A percentile compares a stretch with the other conserved stretches of the same genome.
phyloP scores from a whole-genome alignment of 2,113 vertebrate species.

The Taurulus bubalis region DNA sequence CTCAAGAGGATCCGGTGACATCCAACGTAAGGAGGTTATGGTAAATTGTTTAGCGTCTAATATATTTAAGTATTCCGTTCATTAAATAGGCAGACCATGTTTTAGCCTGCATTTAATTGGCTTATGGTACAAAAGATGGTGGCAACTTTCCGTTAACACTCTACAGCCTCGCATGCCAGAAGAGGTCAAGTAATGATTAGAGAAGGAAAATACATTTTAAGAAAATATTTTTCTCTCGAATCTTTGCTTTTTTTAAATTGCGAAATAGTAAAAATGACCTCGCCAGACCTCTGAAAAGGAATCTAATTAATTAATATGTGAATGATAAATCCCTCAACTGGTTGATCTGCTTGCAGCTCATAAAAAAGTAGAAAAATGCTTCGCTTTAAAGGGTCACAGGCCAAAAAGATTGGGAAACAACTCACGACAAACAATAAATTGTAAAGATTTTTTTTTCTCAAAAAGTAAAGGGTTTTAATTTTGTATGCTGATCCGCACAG shows the following conservation, averaged over 20 bases:
- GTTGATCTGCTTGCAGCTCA: background rate
- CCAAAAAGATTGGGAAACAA: background rate
- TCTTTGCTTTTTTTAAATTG: too few relatives aligned
- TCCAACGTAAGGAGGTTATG: background rate
- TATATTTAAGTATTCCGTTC: background rate
- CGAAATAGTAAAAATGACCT: background rate
- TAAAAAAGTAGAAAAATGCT: background rate
- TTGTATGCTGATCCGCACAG: background rate
- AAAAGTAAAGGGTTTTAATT: too few relatives aligned
- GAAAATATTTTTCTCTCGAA: background rate
- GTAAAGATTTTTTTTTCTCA: background rate
- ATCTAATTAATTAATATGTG: background rate
- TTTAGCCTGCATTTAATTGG: background rate
- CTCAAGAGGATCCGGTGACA: constrained; percentile 4
- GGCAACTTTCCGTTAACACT: background rate
- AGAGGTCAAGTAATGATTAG: background rate
- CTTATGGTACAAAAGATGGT: background rate
- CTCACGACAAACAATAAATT: background rate
- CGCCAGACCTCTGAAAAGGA: background rate
- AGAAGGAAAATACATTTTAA: background rate
- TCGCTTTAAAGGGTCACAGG: background rate
- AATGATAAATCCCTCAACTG: background rate
- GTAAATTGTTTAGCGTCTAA: background rate
- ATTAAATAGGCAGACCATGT: background rate
- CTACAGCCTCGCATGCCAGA: background rate